Evolutionary conservation across 2,888 invertebrate genomes (phyloP), one percentile per base, ranked within the genome.

Genomic region (Idaea aversata): DNA sequence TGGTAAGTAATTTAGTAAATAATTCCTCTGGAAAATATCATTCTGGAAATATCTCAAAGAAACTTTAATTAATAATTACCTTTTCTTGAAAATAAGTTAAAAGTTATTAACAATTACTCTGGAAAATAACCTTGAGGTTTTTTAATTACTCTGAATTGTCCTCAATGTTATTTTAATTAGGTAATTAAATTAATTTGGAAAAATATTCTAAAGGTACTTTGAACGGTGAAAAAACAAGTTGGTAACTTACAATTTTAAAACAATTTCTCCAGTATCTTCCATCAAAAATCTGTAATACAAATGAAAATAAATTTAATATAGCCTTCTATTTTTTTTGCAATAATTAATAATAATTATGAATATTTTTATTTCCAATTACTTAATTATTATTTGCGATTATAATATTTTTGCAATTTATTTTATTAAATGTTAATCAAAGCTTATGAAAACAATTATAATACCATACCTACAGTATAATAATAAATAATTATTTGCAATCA

Each of bases 211-310:
- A 47, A 47, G 47, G 47, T 47, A 47, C 47, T 47, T 47, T 7
- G 13, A 47, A 13, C 47, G 47, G 47, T 10, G 47, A 65, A 70
- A 73, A 74, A 66, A 70, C 35, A 69, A 72, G 71, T 79, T 84
- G 87, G 85, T 86, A 87, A 87, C 87, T 83, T 70, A 72, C 74
- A 74, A 75, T 74, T 73, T 69, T 70, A 75, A 77, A 75, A 75
- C 79, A 76, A 61, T 65, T 61, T 73, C 70, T 74, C 68, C 61
- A 65, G 47, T 0, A 7, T 65, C 72, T 79, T 77, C 84, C 80
- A 57, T 88, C 87, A 91, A 83, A 91, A 91, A 88, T 91, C 91
- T 91, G 91, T 62, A 89, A 91, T 80, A 75, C 73, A 64, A 80
- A 73, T 77, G 70, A 76, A 69, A 69, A 70, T 6, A 73, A 65